Evolutionary conservation across 2,888 invertebrate genomes (phyloP).

Genomic region (Coleophora flavipennella): DNA sequence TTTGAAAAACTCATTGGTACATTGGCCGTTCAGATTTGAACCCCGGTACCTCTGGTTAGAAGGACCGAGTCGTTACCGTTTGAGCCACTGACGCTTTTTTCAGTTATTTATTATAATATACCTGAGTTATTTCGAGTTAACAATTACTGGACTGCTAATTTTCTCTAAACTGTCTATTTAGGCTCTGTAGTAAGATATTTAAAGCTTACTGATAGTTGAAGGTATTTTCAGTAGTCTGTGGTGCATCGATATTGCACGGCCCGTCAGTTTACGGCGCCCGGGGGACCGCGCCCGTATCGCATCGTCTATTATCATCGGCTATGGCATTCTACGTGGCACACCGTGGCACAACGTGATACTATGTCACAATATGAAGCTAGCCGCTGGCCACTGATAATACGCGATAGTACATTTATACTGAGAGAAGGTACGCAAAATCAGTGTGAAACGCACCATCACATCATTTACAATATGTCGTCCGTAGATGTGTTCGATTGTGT

Average conservation of each 20-base stretch:
- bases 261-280: conserved; percentile 42
- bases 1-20: too few species aligned
- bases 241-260: conserved; percentile 14
- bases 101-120: too few species aligned
- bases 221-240: conserved; percentile 10
- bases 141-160: too few species aligned
- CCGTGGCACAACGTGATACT: background rate
- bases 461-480: background rate
- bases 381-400: background rate
- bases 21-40: too few species aligned
- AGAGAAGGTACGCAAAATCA: too few species aligned
- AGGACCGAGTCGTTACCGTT: too few species aligned
- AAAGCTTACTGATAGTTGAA: background rate
- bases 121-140: too few species aligned
- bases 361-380: background rate
- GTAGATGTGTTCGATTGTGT: too few species aligned
- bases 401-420: background rate
- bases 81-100: too few species aligned
- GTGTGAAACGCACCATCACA: background rate
- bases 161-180: too few species aligned
- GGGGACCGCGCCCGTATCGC: conserved; percentile 22
- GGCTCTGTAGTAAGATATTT: background rate
- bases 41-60: too few species aligned
- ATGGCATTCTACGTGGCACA: background rate
- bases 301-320: background rate